Percentiles rank a stretch among this genome's conserved stretches.
Conservation (phyloP, 1,140 invertebrate species). For the Tyrophagus putrescentiae region DNA sequence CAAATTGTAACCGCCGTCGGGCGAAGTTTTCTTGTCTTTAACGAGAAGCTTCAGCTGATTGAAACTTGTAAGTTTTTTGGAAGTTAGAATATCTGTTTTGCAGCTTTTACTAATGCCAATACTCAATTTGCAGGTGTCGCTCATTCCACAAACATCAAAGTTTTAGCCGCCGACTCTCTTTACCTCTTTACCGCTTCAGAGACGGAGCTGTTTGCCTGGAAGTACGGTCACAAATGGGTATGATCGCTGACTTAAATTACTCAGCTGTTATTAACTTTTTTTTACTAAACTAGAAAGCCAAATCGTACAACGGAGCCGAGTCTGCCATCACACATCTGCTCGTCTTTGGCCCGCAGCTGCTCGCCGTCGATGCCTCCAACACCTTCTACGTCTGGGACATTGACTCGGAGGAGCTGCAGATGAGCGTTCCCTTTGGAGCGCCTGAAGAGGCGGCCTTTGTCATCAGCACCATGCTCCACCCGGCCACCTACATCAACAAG, state of each 20-base stretch:
- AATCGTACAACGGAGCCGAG: conserved; percentile 55
- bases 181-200: conserved; percentile 64
- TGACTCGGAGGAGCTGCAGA: conserved; percentile 34
- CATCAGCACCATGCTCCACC: conserved; percentile 66
- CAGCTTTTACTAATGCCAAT: neutral
- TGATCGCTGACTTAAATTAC: conserved; percentile 6
- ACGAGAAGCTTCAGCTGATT: conserved; percentile 21
- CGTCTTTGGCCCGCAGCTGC: conserved; percentile 67
- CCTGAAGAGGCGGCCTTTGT: conserved; percentile 41
- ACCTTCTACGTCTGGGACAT: conserved; percentile 71
- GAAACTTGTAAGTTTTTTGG: conserved; percentile 21
- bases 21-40: conserved; percentile 21
- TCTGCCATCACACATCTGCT: conserved; percentile 53
- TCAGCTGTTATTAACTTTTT: too few relatives aligned
- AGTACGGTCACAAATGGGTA: conserved; percentile 43
- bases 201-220: conserved; percentile 67
- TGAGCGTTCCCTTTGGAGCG: conserved; percentile 38
- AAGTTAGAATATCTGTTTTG: neutral
- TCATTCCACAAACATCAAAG: conserved; percentile 53
- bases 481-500: conserved; percentile 84
- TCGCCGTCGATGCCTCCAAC: conserved; percentile 67
- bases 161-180: conserved; percentile 57
- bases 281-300: conserved; percentile 48
- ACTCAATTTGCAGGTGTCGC: conserved; percentile 20
- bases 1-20: conserved; percentile 21